A percentile compares a stretch with the other conserved stretches of the same genome.
These are phyloP conservation scores for Linurgus olivaceus DNA, from an alignment of 2,797 vertebrate genomes.

Conservation along the genomic window DNA sequence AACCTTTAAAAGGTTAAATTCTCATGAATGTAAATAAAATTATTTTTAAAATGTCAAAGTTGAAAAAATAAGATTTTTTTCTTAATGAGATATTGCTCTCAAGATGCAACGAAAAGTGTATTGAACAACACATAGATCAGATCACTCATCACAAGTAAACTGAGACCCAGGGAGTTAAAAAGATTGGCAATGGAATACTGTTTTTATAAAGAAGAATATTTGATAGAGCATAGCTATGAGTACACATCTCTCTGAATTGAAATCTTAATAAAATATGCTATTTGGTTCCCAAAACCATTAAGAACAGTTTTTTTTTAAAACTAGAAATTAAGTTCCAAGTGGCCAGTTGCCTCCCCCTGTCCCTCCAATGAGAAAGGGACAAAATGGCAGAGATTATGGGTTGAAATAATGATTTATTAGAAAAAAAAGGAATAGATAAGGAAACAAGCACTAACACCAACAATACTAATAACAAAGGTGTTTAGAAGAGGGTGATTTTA, in stretches of 20 bases:
- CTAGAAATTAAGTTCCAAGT: neutral
- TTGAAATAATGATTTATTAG: neutral
- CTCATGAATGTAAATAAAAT: neutral
- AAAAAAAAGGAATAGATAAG: neutral
- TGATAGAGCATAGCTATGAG: neutral
- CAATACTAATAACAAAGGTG: neutral
- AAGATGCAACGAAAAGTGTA: neutral
- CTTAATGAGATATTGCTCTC: neutral
- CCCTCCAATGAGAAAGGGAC: neutral
- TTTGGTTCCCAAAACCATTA: neutral
- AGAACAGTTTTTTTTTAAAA: neutral
- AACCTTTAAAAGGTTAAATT: neutral
- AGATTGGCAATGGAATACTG: neutral
- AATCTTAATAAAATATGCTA: neutral
- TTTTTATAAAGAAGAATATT: neutral
- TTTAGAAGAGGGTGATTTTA: neutral
- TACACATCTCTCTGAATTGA: neutral
- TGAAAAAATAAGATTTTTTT: neutral
- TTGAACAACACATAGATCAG: neutral
- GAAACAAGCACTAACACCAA: neutral
- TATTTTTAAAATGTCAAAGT: neutral
- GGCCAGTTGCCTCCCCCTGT: rapidly evolving
- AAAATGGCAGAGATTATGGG: neutral
- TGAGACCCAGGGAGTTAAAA: neutral
- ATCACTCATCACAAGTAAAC: neutral